Base-by-base conservation (phyloP, 2,113 vertebrate genomes). In the Micronycteris hirsuta region DNA sequence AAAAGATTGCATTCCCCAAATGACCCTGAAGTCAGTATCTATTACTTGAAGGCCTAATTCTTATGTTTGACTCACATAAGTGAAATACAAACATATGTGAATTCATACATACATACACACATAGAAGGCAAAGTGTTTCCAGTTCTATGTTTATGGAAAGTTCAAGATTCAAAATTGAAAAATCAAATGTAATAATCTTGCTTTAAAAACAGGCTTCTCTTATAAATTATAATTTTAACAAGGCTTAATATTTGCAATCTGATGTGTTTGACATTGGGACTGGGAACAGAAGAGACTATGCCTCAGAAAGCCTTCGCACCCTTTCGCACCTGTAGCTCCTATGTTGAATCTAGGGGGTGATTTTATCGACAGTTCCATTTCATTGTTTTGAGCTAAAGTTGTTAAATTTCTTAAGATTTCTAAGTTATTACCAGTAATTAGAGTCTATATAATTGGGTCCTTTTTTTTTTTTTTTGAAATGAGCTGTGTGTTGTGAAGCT, bases 391-490 rank as follows among this genome's bases (percentile, higher is more conserved):
- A 86, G 54, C 67, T 95, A 45, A 86, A 94, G 31, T 52, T 90
- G 86, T 63, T 97, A 96, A 96, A 96, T 31, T 56, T 86, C 26
- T 41, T 97, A 86, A 95, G 89, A 91, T 71, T 89, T 96, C 36
- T 8, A 97, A 31, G 15, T 97, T 97, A 92, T 93, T 97, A 85
- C n/a, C 63, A 95, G 67, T 88, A 88, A 94, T 92, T 93, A 85
- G 78, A 93, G 61, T 80, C 41, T 76, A 85, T 56, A 45, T 77
- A 95, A 91, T 97, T 86, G 52, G 36, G 77, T 93, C 47, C 85
- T 33, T 94, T 96, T 95, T 49, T 91, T 94, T n/a, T 94, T 95
- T 93, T 95, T 49, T 91, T 94, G 20, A 97, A 96, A 95, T 94
- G 82, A 94, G 67, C 82, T 96, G 33, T 93, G 71, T 94, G 36